Conservation (phyloP, 2,113 vertebrate genomes). For the Hassar affinis region DNA sequence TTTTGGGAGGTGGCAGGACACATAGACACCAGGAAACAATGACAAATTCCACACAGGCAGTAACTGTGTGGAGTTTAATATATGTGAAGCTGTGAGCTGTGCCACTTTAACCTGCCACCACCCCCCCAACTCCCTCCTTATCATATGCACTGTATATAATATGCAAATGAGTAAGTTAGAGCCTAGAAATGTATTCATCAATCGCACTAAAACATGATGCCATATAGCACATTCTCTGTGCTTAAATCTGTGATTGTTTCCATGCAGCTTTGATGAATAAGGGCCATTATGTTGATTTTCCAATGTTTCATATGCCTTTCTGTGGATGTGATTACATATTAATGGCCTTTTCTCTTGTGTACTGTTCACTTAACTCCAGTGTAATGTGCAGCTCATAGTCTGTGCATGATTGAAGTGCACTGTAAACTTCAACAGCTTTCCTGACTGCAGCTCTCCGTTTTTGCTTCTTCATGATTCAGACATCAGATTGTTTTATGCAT, state of each 20-base stretch:
- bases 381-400: slow-evolving; percentile 51
- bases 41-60: too few relatives aligned
- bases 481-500: slow-evolving; percentile 16
- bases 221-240: background rate
- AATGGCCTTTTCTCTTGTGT: slow-evolving; percentile 31
- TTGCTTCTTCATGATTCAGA: slow-evolving; percentile 4
- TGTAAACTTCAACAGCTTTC: slow-evolving; percentile 60
- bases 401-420: slow-evolving; percentile 58
- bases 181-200: background rate
- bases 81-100: too few relatives aligned
- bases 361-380: slow-evolving; percentile 44
- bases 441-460: slow-evolving; percentile 18
- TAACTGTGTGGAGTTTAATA: too few relatives aligned
- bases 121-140: too few relatives aligned
- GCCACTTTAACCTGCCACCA: too few relatives aligned
- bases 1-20: too few relatives aligned
- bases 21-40: too few relatives aligned
- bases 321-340: slow-evolving; percentile 30
- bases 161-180: too few relatives aligned
- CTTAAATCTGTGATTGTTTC: slow-evolving; percentile 3
- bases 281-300: slow-evolving; percentile 3
- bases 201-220: background rate
- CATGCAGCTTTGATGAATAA: slow-evolving; percentile 6
- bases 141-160: too few relatives aligned
- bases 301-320: background rate